phyloP scores from a whole-genome alignment of 2,113 vertebrate genomes.

The Psettodes erumei region DNA sequence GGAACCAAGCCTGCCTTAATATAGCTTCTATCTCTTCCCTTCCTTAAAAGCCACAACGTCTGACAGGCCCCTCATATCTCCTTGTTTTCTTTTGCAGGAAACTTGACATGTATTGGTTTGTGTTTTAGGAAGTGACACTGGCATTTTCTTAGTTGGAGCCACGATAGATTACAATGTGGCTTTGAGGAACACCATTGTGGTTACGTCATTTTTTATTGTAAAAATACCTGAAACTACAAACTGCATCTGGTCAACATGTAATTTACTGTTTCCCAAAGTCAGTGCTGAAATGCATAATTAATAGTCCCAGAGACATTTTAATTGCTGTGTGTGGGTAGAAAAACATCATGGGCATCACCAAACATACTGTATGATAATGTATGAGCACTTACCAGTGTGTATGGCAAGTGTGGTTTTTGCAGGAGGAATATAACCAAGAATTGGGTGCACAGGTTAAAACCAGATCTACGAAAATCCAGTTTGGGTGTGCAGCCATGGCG shows the following conservation, averaged over 20 bases:
- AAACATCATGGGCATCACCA: conserved; percentile 16
- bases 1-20: conserved; percentile 27
- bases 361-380: conserved; percentile 16
- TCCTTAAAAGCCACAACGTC: conserved; percentile 20
- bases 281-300: conserved; percentile 37
- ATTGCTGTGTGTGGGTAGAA: conserved; percentile 24
- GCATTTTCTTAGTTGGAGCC: conserved; percentile 23
- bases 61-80: neutral
- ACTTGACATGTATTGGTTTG: neutral
- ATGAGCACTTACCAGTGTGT: neutral
- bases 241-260: conserved; percentile 21
- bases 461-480: neutral
- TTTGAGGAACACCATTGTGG: conserved; percentile 25
- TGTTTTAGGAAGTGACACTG: neutral
- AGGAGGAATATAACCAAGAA: neutral
- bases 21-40: conserved; percentile 32
- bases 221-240: conserved; percentile 46
- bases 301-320: conserved; percentile 29
- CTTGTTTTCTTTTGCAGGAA: conserved; percentile 9
- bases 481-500: neutral
- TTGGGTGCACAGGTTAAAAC: neutral
- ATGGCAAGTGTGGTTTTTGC: neutral
- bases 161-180: neutral
- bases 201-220: conserved; percentile 16
- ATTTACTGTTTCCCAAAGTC: conserved; percentile 22